Evolutionary conservation across 2,888 invertebrate species (phyloP), one percentile per base, ranked within the genome.

Genomic region (Fragum fragum): DNA sequence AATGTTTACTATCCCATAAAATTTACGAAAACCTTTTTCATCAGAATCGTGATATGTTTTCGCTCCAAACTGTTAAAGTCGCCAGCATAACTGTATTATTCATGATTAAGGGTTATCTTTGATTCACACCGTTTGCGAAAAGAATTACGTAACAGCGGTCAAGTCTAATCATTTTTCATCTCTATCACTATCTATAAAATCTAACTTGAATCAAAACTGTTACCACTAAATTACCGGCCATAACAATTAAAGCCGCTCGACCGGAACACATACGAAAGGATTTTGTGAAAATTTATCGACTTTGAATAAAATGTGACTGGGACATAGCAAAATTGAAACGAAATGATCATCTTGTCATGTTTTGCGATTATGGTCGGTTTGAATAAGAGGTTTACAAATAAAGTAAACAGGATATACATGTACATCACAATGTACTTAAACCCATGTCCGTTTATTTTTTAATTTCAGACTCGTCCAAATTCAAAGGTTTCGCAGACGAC

Each of bases 281-380:
- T 82, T 74, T 74, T 72, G 73, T n/a, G 73, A 63, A 69, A 79
- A 70, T 80, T 80, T 83, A 79, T 83, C 77, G 83, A 79, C 79
- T 76, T 79, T 47, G 47, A 47, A 47, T 47, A n/a, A 47, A 47
- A 47, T 74, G 47, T 5, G 47, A 18, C 47, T 47, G 47, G 47
- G 47, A 3, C 47, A 47, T 47, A 14, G n/a, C 47, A 47, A 47
- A 39, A 47, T 47, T 14, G n/a, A 47, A 47, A 18, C 47, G 7
- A 16, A 18, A n/a, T 14, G 47, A 9, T 47, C 14, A 47, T 16
- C 47, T 47, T 47, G 14, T 47, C 7, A 47, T 47, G 18, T 57
- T 57, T 7, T 21, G 14, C 47, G n/a, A 47, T 18, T 47, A 47
- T 47, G 47, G 16, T 14, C 9, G 32, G 9, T 36, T 9, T 36